Evolutionary conservation across 2,888 invertebrate genomes (phyloP).

Genomic region (Hecatera dysodea): DNA sequence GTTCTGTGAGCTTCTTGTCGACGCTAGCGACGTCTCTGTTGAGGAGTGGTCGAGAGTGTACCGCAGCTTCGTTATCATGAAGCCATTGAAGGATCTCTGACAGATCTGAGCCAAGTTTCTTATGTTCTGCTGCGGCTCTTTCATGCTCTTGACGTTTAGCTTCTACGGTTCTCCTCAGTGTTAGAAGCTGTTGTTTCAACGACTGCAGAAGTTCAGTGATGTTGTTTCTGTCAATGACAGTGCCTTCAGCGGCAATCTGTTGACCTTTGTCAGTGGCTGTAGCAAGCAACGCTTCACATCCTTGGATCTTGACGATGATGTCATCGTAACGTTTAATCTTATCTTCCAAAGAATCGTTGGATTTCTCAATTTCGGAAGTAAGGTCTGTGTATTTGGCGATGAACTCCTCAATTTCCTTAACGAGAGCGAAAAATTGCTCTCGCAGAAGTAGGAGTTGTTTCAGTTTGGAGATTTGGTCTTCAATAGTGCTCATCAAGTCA

Average conservation of each 20-base stretch:
- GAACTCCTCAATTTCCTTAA: slow-evolving; percentile 97
- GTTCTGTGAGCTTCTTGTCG: slow-evolving; percentile 95
- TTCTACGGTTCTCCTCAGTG: slow-evolving; percentile 95
- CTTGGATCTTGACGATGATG: slow-evolving; percentile 96
- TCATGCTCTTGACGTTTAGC: slow-evolving; percentile 97
- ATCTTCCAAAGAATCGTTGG: slow-evolving; percentile 95
- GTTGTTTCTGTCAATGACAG: slow-evolving; percentile 96
- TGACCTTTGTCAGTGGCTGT: slow-evolving; percentile 98
- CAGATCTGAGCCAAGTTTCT: slow-evolving; percentile 95
- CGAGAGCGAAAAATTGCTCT: slow-evolving; percentile 96
- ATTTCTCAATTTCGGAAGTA: slow-evolving; percentile 96
- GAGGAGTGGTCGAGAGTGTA: slow-evolving; percentile 95
- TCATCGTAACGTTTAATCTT: slow-evolving; percentile 97
- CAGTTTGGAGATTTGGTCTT: slow-evolving; percentile 95
- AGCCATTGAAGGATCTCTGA: slow-evolving; percentile 96
- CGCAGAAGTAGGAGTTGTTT: slow-evolving; percentile 95
- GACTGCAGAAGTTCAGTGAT: slow-evolving; percentile 97
- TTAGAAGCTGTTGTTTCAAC: slow-evolving; percentile 95
- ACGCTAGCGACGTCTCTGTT: slow-evolving; percentile 95
- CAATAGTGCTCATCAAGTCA: slow-evolving; percentile 95
- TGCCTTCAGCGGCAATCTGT: slow-evolving; percentile 97
- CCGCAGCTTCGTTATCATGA: slow-evolving; percentile 95
- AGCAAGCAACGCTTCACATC: slow-evolving; percentile 96
- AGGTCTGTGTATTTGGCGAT: slow-evolving; percentile 96
- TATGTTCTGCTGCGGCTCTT: slow-evolving; percentile 96